Conservation (phyloP, 2,888 invertebrate genomes). For the Orthonevra nobilis region DNA sequence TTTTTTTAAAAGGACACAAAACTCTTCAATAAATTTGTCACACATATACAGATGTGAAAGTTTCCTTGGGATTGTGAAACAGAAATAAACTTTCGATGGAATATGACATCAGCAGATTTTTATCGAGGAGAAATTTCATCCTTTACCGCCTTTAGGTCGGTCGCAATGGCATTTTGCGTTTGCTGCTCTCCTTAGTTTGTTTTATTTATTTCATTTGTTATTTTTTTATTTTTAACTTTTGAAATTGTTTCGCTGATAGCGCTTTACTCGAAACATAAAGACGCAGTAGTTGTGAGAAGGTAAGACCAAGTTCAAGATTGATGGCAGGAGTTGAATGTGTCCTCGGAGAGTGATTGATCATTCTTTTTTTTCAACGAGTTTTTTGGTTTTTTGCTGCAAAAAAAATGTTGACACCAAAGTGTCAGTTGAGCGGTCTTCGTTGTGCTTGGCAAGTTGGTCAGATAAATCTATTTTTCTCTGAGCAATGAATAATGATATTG, state of each 20-base stretch:
- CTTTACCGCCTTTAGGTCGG: background rate
- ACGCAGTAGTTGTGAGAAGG: background rate
- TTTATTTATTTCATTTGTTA: constrained; percentile 47
- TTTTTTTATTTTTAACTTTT: constrained; percentile 53
- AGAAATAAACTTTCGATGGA: constrained; percentile 52
- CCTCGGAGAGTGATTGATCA: constrained; percentile 31
- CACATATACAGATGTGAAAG: constrained; percentile 24
- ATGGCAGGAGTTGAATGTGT: constrained; percentile 39
- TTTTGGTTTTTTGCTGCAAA: background rate
- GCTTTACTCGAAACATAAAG: too few relatives aligned
- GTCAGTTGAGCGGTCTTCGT: too few relatives aligned
- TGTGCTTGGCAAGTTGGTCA: too few relatives aligned
- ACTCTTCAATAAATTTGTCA: constrained; percentile 56
- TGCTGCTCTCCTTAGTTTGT: background rate
- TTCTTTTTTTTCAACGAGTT: background rate
- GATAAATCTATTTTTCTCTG: too few relatives aligned
- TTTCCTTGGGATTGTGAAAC: constrained; percentile 20
- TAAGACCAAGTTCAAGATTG: constrained; percentile 52
- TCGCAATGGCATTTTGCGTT: background rate
- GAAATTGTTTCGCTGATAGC: constrained; percentile 33
- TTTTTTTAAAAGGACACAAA: constrained; percentile 9
- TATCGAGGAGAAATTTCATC: constrained; percentile 9
- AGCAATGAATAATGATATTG: too few relatives aligned
- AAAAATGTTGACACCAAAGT: too few relatives aligned
- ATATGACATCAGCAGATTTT: constrained; percentile 66